Conservation (phyloP, 2,888 invertebrate genomes). For the Macropis europaea region DNA sequence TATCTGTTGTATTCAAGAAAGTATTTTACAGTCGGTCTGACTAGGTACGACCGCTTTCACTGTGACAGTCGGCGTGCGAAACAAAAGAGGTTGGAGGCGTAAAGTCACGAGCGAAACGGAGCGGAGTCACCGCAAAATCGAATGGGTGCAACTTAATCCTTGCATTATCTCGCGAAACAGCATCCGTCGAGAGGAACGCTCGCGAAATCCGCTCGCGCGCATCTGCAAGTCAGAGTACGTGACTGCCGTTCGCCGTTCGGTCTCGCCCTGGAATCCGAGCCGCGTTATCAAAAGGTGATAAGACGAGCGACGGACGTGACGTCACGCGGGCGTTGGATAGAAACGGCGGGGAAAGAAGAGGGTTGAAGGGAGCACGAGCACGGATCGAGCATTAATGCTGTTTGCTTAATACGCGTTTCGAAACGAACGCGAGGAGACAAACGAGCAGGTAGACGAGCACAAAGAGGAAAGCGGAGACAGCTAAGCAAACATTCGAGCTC, state of each 20-base stretch:
- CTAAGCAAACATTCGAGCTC: slow-evolving; percentile 72
- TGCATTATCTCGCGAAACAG: slow-evolving; percentile 23
- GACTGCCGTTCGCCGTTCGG: slow-evolving; percentile 20
- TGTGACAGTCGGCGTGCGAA: too few relatives aligned
- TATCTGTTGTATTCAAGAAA: too few relatives aligned
- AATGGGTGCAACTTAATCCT: slow-evolving; percentile 16
- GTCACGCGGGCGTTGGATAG: slow-evolving; percentile 11
- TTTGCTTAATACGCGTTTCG: slow-evolving; percentile 64
- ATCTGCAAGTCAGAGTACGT: slow-evolving; percentile 52
- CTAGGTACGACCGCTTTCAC: too few relatives aligned
- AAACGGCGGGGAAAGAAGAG: neutral
- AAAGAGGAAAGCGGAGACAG: slow-evolving; percentile 67
- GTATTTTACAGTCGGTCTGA: too few relatives aligned
- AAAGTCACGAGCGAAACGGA: neutral
- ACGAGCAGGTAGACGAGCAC: slow-evolving; percentile 67
- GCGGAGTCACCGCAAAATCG: neutral
- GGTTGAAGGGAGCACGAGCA: slow-evolving; percentile 6
- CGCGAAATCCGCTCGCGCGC: slow-evolving; percentile 33
- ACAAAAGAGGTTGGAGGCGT: too few relatives aligned
- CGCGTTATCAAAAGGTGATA: slow-evolving; percentile 28
- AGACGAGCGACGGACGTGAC: slow-evolving; percentile 34
- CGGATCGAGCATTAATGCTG: slow-evolving; percentile 68
- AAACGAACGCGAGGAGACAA: slow-evolving; percentile 67
- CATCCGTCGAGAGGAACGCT: neutral
- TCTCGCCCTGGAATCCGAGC: neutral